These are phyloP conservation scores for Nomada goodeniana DNA, from an alignment of 2,888 invertebrate species.

Conservation along the genomic window DNA sequence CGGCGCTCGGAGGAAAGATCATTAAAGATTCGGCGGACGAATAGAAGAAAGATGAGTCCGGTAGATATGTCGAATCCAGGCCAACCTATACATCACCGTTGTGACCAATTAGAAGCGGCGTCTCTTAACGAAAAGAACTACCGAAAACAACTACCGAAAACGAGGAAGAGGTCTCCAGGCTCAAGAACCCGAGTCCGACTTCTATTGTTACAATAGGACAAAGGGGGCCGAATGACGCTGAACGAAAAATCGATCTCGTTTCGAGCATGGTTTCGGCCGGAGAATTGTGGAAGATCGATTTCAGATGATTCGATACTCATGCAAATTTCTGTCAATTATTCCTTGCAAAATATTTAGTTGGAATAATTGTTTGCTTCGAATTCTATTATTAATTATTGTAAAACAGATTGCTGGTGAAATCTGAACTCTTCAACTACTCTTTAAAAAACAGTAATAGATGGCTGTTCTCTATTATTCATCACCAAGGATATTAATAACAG, in stretches of 20 bases:
- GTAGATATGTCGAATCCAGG: slow-evolving; percentile 76
- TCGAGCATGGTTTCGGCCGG: neutral
- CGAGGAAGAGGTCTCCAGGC: slow-evolving; percentile 9
- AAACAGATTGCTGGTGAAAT: no score
- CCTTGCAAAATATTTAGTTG: no score
- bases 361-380: no score
- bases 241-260: slow-evolving; percentile 22
- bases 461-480: no score
- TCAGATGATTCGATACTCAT: neutral
- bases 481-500: no score
- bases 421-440: no score
- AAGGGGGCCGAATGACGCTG: slow-evolving; percentile 25
- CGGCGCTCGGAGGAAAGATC: slow-evolving; percentile 36
- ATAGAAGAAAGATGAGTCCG: slow-evolving; percentile 72
- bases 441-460: no score
- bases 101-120: slow-evolving; percentile 78
- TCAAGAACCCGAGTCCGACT: slow-evolving; percentile 25
- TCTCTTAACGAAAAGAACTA: slow-evolving; percentile 50
- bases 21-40: slow-evolving; percentile 54
- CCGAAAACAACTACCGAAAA: slow-evolving; percentile 51
- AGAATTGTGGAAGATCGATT: neutral
- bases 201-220: slow-evolving; percentile 41
- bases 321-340: neutral
- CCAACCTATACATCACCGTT: slow-evolving; percentile 76
- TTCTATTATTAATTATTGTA: no score